Conservation (phyloP, 2,888 invertebrate genomes). For the Odontocerum albicorne region DNA sequence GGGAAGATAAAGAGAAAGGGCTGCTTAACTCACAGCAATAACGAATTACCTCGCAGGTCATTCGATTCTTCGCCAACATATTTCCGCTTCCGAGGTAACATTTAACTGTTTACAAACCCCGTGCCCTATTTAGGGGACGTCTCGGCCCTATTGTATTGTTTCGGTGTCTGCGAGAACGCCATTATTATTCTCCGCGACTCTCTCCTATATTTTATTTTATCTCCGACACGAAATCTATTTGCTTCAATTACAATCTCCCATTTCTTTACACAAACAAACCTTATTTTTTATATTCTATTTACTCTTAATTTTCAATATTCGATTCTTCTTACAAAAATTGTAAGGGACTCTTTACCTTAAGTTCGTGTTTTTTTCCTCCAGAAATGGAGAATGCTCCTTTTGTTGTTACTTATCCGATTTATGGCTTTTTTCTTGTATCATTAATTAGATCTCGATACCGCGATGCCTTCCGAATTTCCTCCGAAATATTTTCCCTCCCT, state of each 20-base stretch:
- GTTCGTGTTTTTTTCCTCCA: not conserved
- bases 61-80: too few relatives aligned
- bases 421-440: slow-evolving; percentile 19
- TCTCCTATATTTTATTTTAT: too few relatives aligned
- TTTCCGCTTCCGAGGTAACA: too few relatives aligned
- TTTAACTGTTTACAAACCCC: too few relatives aligned
- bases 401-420: slow-evolving; percentile 21
- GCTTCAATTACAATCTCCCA: not conserved
- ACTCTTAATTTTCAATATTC: slow-evolving; percentile 2
- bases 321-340: slow-evolving; percentile 7
- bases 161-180: too few relatives aligned
- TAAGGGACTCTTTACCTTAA: not conserved
- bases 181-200: too few relatives aligned
- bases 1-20: too few relatives aligned
- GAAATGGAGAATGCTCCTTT: slow-evolving; percentile 9
- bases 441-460: slow-evolving; percentile 19
- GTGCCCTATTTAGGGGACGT: too few relatives aligned
- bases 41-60: too few relatives aligned
- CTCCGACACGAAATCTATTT: slow-evolving; percentile 16
- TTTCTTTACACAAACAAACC: not conserved
- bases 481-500: slow-evolving; percentile 6
- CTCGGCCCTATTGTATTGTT: too few relatives aligned
- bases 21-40: too few relatives aligned
- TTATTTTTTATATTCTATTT: slow-evolving; percentile 4
- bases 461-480: not conserved